Conservation (phyloP, 2,888 invertebrate species). For the Gisinianus flammeolus region DNA sequence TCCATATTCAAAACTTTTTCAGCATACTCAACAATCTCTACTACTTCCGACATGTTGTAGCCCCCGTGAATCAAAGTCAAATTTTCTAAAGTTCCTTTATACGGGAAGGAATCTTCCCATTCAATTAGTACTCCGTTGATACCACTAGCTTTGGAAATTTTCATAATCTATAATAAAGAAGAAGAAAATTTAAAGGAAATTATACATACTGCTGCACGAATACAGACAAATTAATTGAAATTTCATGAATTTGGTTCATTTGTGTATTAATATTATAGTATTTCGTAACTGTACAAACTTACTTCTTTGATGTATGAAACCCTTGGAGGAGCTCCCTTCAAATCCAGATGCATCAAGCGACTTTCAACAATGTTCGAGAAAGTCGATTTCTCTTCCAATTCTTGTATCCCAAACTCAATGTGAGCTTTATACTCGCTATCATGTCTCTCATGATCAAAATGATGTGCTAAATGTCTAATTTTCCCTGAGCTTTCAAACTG, state of each 20-base stretch:
- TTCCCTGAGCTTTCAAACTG: slow-evolving; percentile 37
- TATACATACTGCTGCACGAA: background rate
- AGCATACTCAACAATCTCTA: slow-evolving; percentile 71
- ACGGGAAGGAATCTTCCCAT: slow-evolving; percentile 92
- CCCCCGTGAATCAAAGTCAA: slow-evolving; percentile 66
- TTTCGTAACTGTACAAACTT: slow-evolving; percentile 12
- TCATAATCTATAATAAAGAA: background rate
- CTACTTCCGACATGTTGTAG: slow-evolving; percentile 73
- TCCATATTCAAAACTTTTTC: slow-evolving; percentile 69
- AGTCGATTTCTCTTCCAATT: slow-evolving; percentile 49
- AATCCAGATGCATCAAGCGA: slow-evolving; percentile 73
- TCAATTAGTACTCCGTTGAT: slow-evolving; percentile 82
- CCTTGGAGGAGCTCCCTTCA: slow-evolving; percentile 77
- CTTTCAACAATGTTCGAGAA: slow-evolving; percentile 57
- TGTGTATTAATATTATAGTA: too few relatives aligned
- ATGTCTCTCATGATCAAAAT: slow-evolving; percentile 21
- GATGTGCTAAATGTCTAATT: slow-evolving; percentile 41
- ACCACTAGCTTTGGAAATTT: slow-evolving; percentile 70
- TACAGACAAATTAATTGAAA: background rate
- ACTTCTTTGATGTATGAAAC: slow-evolving; percentile 67
- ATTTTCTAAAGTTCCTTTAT: slow-evolving; percentile 68
- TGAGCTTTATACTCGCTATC: background rate
- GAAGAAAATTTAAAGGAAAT: background rate
- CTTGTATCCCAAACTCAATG: slow-evolving; percentile 40
- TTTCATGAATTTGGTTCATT: background rate